Evolutionary conservation across 1,140 invertebrate species (phyloP).

Genomic region (Solen grandis): DNA sequence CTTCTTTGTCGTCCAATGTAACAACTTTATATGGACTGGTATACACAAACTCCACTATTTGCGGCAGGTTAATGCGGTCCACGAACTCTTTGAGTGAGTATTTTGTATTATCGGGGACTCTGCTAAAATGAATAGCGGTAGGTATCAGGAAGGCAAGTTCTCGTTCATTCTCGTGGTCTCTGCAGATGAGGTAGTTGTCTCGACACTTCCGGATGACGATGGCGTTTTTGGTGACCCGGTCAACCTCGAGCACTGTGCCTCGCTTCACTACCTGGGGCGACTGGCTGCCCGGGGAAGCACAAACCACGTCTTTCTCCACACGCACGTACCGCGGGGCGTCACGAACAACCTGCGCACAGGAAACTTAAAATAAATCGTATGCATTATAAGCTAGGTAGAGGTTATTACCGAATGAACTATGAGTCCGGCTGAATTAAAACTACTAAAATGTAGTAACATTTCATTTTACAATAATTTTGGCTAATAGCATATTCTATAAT

Average conservation of each 20-base stretch:
- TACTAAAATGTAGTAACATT: too few relatives aligned
- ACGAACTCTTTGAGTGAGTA: slow-evolving; percentile 35
- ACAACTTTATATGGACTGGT: slow-evolving; percentile 35
- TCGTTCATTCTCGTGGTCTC: not conserved
- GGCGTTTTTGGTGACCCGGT: slow-evolving; percentile 26
- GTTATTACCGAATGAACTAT: too few relatives aligned
- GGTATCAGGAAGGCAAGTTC: slow-evolving; percentile 25
- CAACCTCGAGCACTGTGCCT: slow-evolving; percentile 36
- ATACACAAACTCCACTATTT: slow-evolving; percentile 25
- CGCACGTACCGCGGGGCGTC: slow-evolving; percentile 33
- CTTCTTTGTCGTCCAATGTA: slow-evolving; percentile 31
- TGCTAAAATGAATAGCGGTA: slow-evolving; percentile 16
- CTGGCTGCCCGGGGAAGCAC: slow-evolving; percentile 13
- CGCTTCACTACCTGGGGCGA: slow-evolving; percentile 3
- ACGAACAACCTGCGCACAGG: slow-evolving; percentile 8
- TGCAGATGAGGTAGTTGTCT: slow-evolving; percentile 33
- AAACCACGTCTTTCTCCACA: slow-evolving; percentile 26
- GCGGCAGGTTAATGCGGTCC: slow-evolving; percentile 32
- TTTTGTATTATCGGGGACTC: slow-evolving; percentile 31
- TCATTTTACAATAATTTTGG: too few relatives aligned
- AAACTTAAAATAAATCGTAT: too few relatives aligned
- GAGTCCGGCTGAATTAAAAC: too few relatives aligned
- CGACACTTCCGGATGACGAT: not conserved
- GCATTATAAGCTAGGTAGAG: too few relatives aligned
- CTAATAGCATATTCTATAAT: too few relatives aligned